Percentiles rank a stretch among this genome's conserved stretches.
Conservation (phyloP, 1,140 invertebrate species). For the Latrodectus geometricus region DNA sequence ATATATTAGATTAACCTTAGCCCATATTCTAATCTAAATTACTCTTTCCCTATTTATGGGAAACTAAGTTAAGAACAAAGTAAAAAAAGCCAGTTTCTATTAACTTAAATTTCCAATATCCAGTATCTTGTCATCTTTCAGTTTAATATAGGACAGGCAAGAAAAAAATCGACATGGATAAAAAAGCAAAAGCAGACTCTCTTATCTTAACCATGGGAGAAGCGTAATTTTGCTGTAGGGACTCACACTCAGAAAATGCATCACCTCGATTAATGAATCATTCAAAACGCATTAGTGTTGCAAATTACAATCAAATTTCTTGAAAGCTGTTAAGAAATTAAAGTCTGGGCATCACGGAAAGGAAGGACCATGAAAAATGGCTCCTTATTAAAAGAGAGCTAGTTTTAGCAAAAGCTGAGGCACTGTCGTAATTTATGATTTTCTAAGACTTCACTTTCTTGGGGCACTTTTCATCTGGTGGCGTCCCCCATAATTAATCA, state of each 20-base stretch:
- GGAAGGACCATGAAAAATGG: constrained; percentile 45
- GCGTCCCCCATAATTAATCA: constrained; percentile 29
- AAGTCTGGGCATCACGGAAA: constrained; percentile 39
- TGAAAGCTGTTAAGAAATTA: constrained; percentile 54
- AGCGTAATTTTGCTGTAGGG: too few relatives aligned
- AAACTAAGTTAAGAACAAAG: too few relatives aligned
- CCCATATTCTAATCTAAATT: too few relatives aligned
- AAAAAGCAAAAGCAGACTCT: too few relatives aligned
- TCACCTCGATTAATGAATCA: constrained; percentile 50
- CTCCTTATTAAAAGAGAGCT: constrained; percentile 28
- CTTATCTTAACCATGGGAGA: too few relatives aligned
- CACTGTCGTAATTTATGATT: constrained; percentile 50
- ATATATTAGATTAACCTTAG: too few relatives aligned
- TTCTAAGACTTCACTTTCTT: constrained; percentile 23
- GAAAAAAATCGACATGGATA: too few relatives aligned
- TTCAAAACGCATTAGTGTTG: constrained; percentile 52
- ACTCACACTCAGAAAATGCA: not conserved
- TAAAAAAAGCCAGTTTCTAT: too few relatives aligned
- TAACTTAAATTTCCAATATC: too few relatives aligned
- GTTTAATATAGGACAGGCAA: too few relatives aligned
- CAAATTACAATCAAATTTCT: constrained; percentile 54
- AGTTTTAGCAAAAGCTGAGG: not conserved
- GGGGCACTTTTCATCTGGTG: constrained; percentile 3
- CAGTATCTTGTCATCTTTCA: too few relatives aligned
- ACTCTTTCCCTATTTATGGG: too few relatives aligned